Percentiles rank a stretch among this genome's conserved stretches.
phyloP scores from a whole-genome alignment of 2,888 invertebrate species.

The Drosophila austrosaltans region DNA sequence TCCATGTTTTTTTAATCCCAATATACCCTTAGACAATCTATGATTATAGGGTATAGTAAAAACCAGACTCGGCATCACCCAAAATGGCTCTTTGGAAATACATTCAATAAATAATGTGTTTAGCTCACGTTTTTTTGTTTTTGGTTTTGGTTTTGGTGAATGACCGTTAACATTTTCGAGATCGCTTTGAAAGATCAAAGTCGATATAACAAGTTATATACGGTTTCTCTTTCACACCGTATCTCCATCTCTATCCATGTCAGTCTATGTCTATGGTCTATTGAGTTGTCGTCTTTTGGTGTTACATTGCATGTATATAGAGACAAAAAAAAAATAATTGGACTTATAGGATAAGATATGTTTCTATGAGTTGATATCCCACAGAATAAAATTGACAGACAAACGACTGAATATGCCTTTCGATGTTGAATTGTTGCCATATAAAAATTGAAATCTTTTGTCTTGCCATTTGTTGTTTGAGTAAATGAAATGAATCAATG shows the following conservation, averaged over 20 bases:
- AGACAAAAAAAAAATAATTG: constrained; percentile 1
- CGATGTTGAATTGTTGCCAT: no score
- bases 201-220: constrained; percentile 37
- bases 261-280: constrained; percentile 14
- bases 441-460: no score
- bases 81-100: constrained; percentile 44
- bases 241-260: constrained; percentile 14
- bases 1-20: background rate
- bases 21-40: background rate
- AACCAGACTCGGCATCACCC: background rate
- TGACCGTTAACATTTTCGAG: constrained; percentile 69
- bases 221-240: constrained; percentile 19
- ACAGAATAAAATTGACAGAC: no score
- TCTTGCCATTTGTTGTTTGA: no score
- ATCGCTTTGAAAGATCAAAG: constrained; percentile 52
- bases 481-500: no score
- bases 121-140: constrained; percentile 36
- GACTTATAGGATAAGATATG: background rate
- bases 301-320: background rate
- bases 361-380: no score
- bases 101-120: constrained; percentile 43
- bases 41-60: background rate
- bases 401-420: no score
- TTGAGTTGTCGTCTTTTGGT: constrained; percentile 28
- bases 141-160: constrained; percentile 59